A percentile compares a stretch with the other conserved stretches of the same genome.
These are phyloP conservation scores for Tetragnatha versicolor DNA, from an alignment of 1,140 invertebrate genomes.

Conservation along the genomic window DNA sequence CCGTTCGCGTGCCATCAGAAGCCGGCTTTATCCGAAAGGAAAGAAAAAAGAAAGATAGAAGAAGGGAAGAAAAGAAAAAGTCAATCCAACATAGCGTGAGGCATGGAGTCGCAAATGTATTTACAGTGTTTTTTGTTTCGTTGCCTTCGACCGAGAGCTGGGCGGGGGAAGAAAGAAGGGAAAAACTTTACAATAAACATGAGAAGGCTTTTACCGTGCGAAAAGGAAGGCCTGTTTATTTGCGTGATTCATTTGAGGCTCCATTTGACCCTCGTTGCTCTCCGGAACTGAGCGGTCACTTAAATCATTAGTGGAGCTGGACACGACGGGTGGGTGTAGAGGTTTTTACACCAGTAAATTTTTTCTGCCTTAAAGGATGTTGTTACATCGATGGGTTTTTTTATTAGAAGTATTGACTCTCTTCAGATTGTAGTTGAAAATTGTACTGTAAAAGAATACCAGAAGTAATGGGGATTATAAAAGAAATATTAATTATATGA, in stretches of 20 bases:
- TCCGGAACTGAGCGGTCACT: background rate
- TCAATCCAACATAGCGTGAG: slow-evolving; percentile 19
- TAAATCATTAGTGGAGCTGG: background rate
- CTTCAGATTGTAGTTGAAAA: too few species aligned
- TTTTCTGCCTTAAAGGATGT: too few species aligned
- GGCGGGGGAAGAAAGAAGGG: background rate
- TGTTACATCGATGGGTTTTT: too few species aligned
- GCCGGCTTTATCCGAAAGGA: background rate
- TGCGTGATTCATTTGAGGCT: slow-evolving; percentile 40
- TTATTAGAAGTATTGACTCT: too few species aligned
- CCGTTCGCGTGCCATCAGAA: slow-evolving; percentile 17
- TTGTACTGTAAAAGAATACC: too few species aligned
- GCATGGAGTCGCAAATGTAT: slow-evolving; percentile 36
- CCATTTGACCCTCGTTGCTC: slow-evolving; percentile 19
- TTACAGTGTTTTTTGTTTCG: slow-evolving; percentile 35
- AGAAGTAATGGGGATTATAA: too few species aligned
- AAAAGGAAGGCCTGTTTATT: slow-evolving; percentile 32
- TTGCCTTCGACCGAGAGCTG: background rate
- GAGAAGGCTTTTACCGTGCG: slow-evolving; percentile 50
- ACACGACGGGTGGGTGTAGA: background rate
- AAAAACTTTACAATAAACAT: slow-evolving; percentile 48
- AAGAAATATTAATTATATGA: too few species aligned
- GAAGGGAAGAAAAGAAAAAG: background rate
- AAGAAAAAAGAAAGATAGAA: background rate
- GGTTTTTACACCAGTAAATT: too few species aligned